Evolutionary conservation across 2,888 invertebrate species (phyloP).

Genomic region (Sthenelais limicola): DNA sequence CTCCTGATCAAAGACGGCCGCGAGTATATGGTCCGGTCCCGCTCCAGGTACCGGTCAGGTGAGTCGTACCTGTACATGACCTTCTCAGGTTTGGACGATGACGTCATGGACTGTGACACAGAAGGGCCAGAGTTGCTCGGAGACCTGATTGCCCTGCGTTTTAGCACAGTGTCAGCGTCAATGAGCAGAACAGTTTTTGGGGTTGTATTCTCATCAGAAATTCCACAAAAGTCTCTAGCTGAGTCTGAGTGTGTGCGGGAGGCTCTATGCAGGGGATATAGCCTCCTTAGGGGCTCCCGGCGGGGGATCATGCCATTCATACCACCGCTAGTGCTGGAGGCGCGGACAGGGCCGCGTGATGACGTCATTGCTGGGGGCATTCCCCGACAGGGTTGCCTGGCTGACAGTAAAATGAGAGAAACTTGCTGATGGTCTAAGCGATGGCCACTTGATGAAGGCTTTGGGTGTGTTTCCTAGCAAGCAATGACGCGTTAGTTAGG

Average conservation of each 20-base stretch:
- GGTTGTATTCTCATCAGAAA: background rate
- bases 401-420: no score
- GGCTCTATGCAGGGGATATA: slow-evolving; percentile 14
- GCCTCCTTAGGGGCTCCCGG: slow-evolving; percentile 22
- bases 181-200: background rate
- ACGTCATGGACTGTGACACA: background rate
- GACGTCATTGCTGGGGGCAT: slow-evolving; percentile 38
- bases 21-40: background rate
- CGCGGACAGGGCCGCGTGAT: slow-evolving; percentile 1
- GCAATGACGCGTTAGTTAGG: no score
- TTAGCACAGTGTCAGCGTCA: background rate
- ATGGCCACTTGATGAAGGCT: no score
- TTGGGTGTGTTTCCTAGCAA: no score
- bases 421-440: no score
- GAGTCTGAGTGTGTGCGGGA: slow-evolving; percentile 13
- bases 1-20: slow-evolving; percentile 1
- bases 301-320: slow-evolving; percentile 3
- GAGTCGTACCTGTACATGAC: no score
- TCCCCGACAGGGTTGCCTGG: background rate
- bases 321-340: slow-evolving; percentile 4
- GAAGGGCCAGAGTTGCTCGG: background rate
- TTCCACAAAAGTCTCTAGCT: background rate
- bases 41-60: no score
- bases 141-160: background rate
- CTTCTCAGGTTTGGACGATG: background rate